Base-by-base conservation (phyloP, 2,797 vertebrate genomes). In the Rhinoraja longicauda region DNA sequence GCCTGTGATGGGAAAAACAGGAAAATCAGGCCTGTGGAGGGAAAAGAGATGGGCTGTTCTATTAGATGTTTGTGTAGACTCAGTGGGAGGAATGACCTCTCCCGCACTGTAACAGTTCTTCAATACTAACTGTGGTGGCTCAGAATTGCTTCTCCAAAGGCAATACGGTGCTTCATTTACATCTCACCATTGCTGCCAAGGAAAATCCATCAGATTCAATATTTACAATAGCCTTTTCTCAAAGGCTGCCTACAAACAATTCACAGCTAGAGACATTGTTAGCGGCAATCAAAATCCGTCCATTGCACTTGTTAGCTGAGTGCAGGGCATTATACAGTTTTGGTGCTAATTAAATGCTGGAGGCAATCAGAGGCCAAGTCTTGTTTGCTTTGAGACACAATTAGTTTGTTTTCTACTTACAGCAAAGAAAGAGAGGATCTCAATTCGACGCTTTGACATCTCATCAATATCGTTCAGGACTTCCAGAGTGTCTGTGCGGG, bases 391-490 rank as follows among this genome's bases (percentile, higher is more conserved):
- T 88, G 36, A 72, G 90, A 92, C 39, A 92, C 36, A 45, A 88
- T 92, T 92, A 92, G 70, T n/a, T 91, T 73, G 67, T 59, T 21
- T 24, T 12, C 26, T 93, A 97, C 98, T 97, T 96, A 99, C 99
- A 45, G 96, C 97, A 95, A 99, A 99, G 95, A 98, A 99, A 93
- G 97, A 97, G 94, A 99, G 97, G 95, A 99, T 97, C 96, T 99
- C 99, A 3, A 98, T 98, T 94, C 97, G 98, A 94, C 99, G 97
- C 93, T 97, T 97, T 39, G 99, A 99, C 97, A 98, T 98, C 94
- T 99, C 99, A 59, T 99, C 99, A 39, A 99, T 97, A 95, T 99
- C 99, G 26, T 97, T 98, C 96, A 99, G 97, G 93, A 98, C 98
- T 73, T 99, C 98, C 95, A 99, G 94, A 94, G 99, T 97, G 93